Evolutionary conservation across 2,888 invertebrate species (phyloP).

Genomic region (Oscheius sp.): DNA sequence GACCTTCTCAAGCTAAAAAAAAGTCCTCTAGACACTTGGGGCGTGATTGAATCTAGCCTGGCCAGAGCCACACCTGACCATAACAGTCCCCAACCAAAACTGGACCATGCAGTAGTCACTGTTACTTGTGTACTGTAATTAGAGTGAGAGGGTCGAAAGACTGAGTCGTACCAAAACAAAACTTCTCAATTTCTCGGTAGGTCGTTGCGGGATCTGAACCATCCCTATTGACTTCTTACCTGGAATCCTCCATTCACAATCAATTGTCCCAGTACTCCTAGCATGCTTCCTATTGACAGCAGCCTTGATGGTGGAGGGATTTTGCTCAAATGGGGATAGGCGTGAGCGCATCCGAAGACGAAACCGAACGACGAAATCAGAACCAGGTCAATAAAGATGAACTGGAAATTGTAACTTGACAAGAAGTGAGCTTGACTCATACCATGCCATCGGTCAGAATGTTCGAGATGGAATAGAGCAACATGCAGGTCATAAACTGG

Average conservation of each 20-base stretch:
- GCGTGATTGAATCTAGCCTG: no score
- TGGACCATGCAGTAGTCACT: no score
- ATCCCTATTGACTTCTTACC: slow-evolving; percentile 58
- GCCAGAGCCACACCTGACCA: no score
- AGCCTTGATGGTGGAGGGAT: slow-evolving; percentile 75
- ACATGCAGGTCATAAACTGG: slow-evolving; percentile 80
- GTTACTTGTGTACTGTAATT: no score
- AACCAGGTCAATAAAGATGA: slow-evolving; percentile 77
- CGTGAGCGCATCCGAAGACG: slow-evolving; percentile 72
- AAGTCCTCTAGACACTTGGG: no score
- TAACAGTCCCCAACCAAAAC: no score
- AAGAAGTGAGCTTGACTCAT: neutral
- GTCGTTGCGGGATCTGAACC: neutral
- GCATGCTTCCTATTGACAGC: slow-evolving; percentile 80
- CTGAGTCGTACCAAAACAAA: no score
- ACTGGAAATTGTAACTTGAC: slow-evolving; percentile 72
- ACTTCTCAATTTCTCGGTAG: neutral
- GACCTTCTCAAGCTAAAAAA: no score
- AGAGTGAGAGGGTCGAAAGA: no score
- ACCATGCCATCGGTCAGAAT: slow-evolving; percentile 72
- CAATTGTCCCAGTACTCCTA: slow-evolving; percentile 82
- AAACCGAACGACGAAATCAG: slow-evolving; percentile 76
- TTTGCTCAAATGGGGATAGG: slow-evolving; percentile 62
- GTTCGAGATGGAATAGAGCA: slow-evolving; percentile 76
- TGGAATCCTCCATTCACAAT: slow-evolving; percentile 80